These are phyloP conservation scores for Dicrostonyx torquatus DNA, from an alignment of 2,797 vertebrate genomes.

Conservation along the genomic window DNA sequence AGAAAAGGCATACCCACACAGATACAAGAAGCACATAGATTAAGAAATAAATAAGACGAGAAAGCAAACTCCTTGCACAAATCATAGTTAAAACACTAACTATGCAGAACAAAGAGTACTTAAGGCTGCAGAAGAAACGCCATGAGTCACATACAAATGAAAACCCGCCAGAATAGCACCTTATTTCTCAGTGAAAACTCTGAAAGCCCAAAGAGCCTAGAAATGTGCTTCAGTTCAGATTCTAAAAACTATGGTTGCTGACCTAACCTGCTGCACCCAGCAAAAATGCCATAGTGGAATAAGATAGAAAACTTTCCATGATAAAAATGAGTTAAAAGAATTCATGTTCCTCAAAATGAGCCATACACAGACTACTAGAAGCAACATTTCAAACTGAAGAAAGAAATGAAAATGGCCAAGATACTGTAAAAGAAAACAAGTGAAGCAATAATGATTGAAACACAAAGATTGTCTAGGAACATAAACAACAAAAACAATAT, in stretches of 20 bases:
- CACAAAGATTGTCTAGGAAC: background rate
- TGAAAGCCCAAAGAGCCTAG: background rate
- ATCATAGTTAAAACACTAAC: background rate
- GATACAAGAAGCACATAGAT: background rate
- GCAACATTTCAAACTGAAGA: background rate
- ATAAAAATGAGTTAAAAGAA: background rate
- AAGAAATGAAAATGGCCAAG: background rate
- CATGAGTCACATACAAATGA: background rate
- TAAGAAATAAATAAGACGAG: background rate
- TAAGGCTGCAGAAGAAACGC: background rate
- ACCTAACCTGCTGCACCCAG: background rate
- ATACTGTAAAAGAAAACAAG: background rate
- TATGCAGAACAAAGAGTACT: background rate
- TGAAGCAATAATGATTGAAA: background rate
- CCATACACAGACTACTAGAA: background rate
- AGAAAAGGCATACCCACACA: background rate
- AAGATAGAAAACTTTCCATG: background rate
- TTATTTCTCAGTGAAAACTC: background rate
- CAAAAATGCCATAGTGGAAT: background rate
- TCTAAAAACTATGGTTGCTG: background rate
- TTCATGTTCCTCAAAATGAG: background rate
- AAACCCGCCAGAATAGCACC: background rate
- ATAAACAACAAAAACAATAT: background rate
- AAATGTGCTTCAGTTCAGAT: background rate
- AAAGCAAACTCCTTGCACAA: background rate